Evolutionary conservation across 53 echinoderm and acorn worm species (phyloP).

Genomic region (Zoroaster sp.): DNA sequence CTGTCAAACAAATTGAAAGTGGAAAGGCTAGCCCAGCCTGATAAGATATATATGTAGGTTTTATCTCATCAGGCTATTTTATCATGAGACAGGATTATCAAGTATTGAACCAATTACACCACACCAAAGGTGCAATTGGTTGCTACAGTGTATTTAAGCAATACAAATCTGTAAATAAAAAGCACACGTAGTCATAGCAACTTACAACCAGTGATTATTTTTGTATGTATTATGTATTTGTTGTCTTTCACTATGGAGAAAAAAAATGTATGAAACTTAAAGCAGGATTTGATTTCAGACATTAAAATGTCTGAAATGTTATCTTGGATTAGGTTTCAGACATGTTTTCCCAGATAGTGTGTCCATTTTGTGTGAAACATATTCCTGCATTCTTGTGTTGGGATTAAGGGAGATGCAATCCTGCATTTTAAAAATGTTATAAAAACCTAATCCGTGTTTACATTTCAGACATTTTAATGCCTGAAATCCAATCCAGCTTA

Average conservation of each 20-base stretch:
- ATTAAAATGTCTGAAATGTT: too few species aligned
- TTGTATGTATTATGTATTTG: neutral
- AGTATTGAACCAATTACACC: neutral
- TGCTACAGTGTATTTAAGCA: slow-evolving; percentile 57
- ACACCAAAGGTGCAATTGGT: neutral
- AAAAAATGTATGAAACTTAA: too few species aligned
- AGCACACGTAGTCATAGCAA: slow-evolving; percentile 13
- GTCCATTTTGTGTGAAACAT: too few species aligned
- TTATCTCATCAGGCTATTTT: neutral
- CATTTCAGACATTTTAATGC: too few species aligned
- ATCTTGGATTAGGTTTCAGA: too few species aligned
- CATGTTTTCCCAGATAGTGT: too few species aligned
- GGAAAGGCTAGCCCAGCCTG: neutral
- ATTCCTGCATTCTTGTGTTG: too few species aligned
- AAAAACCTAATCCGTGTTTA: too few species aligned
- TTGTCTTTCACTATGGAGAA: neutral
- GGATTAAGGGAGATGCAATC: too few species aligned
- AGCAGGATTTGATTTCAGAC: too few species aligned
- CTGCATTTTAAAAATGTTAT: too few species aligned
- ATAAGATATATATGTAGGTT: neutral
- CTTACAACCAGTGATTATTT: neutral
- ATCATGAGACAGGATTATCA: neutral
- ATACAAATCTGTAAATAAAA: slow-evolving; percentile 39
- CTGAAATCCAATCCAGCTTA: too few species aligned
- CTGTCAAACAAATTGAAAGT: neutral